These are phyloP conservation scores for Dendronephthya gigantea DNA, from an alignment of 64 coral and sea anemone species.

Conservation along the genomic window DNA sequence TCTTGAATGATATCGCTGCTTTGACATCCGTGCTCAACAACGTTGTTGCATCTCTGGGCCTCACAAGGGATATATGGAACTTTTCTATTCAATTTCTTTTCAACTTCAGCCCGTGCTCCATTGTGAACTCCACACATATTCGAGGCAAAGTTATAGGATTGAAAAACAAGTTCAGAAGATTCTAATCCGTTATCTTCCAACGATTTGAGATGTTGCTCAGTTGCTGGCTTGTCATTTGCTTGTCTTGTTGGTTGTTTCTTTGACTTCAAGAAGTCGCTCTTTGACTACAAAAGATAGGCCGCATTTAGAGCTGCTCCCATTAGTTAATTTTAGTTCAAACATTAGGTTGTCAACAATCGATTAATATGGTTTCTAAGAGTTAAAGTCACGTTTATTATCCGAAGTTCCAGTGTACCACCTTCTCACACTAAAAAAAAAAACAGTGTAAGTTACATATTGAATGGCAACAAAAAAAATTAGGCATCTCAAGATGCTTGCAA, in stretches of 20 bases:
- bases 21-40: not conserved
- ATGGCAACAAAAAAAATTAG: too few species aligned
- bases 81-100: not conserved
- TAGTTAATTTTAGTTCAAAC: too few species aligned
- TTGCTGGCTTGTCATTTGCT: not conserved
- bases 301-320: too few species aligned
- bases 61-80: not conserved
- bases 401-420: too few species aligned
- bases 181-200: not conserved
- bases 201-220: not conserved
- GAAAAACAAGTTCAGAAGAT: not conserved
- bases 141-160: not conserved
- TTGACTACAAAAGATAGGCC: not conserved
- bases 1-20: not conserved
- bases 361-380: too few species aligned
- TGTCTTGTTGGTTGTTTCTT: not conserved
- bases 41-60: too few species aligned
- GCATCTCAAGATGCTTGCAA: too few species aligned
- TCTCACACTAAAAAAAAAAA: too few species aligned
- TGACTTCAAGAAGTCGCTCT: slow-evolving; percentile 22
- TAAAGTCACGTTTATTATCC: too few species aligned
- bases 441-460: too few species aligned
- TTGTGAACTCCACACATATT: not conserved
- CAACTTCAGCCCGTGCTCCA: not conserved
- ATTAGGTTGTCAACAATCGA: too few species aligned